Base-by-base conservation (phyloP, 2,113 vertebrate species). In the Chascanopsetta lugubris region DNA sequence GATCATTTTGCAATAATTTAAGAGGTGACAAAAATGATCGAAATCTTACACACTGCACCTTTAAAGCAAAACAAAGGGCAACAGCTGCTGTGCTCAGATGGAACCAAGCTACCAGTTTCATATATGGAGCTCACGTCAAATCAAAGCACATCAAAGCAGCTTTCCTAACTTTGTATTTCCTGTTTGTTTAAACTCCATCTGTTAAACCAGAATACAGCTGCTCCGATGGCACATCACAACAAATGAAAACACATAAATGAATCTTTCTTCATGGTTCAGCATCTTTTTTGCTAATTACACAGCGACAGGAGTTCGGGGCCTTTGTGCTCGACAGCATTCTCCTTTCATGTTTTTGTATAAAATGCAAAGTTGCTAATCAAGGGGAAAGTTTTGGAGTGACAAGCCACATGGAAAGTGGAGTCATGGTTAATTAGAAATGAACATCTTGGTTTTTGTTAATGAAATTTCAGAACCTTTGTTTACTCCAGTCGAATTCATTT, bases 161-260 rank as follows among this genome's bases (percentile, higher is more conserved):
- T 38, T 38, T 15, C 15, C 34, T 38, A n/a, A n/a, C n/a, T 34
- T 34, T 34, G 32, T 4, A 4, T 49, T 34, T 43, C 25, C 18
- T 36, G 45, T 53, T 26, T 13, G 34, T 49, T 62, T 56, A 49
- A 62, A 18, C 3, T 25, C 53, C 53, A 58, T 72, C 45, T 64
- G 36, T 22, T 22, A 20, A 40, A 2, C n/a, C 20, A 10, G 17
- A 34, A 26, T 26, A 21, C 13, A 60, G 27, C 13, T 34, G 32
- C 32, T 34, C 32, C 10, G 32, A 34, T 34, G 11, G 13, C 32
- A 34, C 32, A 13, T 13, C 32, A 34, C 11, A 34, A 34, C n/a
- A n/a, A n/a, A n/a, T n/a, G 32, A 9, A 34, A 34, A 34, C 1
- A 34, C 32, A 13, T 34, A 12, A n/a, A n/a, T n/a, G n/a, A n/a